phyloP scores from a whole-genome alignment of 1,140 invertebrate genomes.

The Caerostris darwini region DNA sequence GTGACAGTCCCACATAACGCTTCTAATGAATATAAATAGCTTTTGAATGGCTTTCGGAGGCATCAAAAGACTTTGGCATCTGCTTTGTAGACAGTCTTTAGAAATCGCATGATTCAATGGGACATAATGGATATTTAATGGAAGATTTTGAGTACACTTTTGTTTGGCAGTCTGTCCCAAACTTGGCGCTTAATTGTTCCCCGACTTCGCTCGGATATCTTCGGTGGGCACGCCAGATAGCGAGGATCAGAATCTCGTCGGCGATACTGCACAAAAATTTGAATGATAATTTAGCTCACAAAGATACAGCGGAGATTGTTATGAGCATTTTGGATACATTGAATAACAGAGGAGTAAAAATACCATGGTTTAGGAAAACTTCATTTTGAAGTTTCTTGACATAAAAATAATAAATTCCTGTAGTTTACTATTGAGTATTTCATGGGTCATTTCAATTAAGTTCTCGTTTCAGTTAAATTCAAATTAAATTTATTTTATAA shows the following conservation, averaged over 20 bases:
- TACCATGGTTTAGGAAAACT: no score
- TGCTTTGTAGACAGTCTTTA: constrained; percentile 60
- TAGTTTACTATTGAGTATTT: no score
- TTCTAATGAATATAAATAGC: constrained; percentile 75
- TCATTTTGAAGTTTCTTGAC: no score
- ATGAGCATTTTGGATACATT: neutral
- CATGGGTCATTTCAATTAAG: no score
- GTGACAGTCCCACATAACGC: constrained; percentile 56
- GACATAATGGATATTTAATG: constrained; percentile 74
- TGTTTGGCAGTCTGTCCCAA: neutral
- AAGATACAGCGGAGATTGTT: neutral
- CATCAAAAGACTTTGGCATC: constrained; percentile 60
- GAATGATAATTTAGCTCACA: neutral
- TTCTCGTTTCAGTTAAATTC: no score
- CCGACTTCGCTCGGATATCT: constrained; percentile 22
- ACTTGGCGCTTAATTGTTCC: constrained; percentile 56
- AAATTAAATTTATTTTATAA: no score
- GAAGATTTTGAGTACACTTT: constrained; percentile 67
- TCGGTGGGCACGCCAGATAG: neutral
- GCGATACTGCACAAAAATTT: neutral
- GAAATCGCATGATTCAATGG: constrained; percentile 50
- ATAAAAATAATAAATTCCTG: no score
- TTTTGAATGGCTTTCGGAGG: constrained; percentile 63
- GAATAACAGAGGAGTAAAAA: no score
- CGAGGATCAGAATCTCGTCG: neutral